A percentile compares a stretch with the other conserved stretches of the same genome.
These are phyloP conservation scores for Naso thynnoides DNA, from an alignment of 2,797 vertebrate genomes.

Conservation along the genomic window DNA sequence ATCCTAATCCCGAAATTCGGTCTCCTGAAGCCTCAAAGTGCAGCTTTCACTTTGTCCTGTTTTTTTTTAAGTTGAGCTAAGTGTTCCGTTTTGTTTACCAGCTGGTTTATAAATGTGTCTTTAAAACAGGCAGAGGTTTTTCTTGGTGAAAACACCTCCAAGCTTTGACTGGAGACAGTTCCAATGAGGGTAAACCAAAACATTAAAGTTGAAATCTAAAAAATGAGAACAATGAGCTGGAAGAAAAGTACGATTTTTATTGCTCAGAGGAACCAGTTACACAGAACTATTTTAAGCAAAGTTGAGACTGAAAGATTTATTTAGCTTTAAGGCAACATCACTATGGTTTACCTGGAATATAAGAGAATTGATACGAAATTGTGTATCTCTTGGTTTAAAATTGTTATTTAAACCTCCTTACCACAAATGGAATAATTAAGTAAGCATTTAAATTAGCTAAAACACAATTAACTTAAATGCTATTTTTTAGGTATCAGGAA, in stretches of 20 bases:
- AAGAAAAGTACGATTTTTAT: not conserved
- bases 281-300: too few relatives aligned
- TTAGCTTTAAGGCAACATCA: not conserved
- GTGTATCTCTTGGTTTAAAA: too few relatives aligned
- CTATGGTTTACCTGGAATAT: not conserved
- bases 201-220: not conserved
- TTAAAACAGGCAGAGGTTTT: not conserved
- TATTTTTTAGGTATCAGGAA: not conserved
- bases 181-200: not conserved
- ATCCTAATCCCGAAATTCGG: not conserved
- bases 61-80: not conserved
- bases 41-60: too few relatives aligned
- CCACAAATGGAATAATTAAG: not conserved
- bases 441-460: too few relatives aligned
- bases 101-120: not conserved
- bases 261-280: not conserved
- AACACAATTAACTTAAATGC: not conserved
- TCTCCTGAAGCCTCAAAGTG: not conserved
- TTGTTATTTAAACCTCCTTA: not conserved
- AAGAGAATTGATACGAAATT: too few relatives aligned
- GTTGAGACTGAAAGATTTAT: not conserved
- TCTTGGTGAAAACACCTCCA: not conserved
- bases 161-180: not conserved
- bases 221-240: not conserved
- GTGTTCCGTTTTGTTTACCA: not conserved